Base-by-base conservation (phyloP, 2,113 vertebrate genomes). In the Polypterus senegalus region DNA sequence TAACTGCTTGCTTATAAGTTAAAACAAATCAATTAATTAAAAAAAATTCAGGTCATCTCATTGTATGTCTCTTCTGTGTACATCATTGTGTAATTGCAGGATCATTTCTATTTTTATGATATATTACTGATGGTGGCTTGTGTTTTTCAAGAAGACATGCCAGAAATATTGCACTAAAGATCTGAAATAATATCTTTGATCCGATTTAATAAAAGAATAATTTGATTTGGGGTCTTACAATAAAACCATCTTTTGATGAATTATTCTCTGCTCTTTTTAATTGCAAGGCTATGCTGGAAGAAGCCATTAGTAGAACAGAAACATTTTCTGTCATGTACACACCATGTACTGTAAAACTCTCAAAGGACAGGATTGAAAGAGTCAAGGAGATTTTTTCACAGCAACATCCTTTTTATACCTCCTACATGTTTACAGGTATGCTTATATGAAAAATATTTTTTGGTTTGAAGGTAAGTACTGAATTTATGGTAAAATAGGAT, bases 311-410 rank as follows among this genome's bases (percentile, higher is more conserved):
- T 53, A 74, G 57, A 63, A 66, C 78, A 4, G 66, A 75, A 27
- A 73, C 76, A 45, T 85, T 89, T 73, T 80, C 65, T 0, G 78
- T 83, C 60, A 78, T 83, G 79, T 87, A 86, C 68, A 88, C 83
- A 11, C 76, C 83, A 43, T 71, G 78, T 75, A 68, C 60, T 60
- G 65, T 66, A 65, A 75, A 77, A 73, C 68, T 77, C 54, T 76
- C 65, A 51, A 60, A 56, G 63, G 72, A 76, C 10, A 70, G 69
- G 67, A 76, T 72, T 61, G 71, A 79, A 27, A 71, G 80, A 67
- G 72, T 83, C 7, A 77, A 82, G 59, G 71, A 81, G 2, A 57
- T 63, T 53, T 90, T 90, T 70, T 69, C 65, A 57, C 71, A 74
- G 71, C 75, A 72, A 55, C 73, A 84, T 11, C 79, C 82, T 11